These are phyloP conservation scores for Chitala chitala DNA, from an alignment of 2,113 vertebrate species.

Conservation along the genomic window DNA sequence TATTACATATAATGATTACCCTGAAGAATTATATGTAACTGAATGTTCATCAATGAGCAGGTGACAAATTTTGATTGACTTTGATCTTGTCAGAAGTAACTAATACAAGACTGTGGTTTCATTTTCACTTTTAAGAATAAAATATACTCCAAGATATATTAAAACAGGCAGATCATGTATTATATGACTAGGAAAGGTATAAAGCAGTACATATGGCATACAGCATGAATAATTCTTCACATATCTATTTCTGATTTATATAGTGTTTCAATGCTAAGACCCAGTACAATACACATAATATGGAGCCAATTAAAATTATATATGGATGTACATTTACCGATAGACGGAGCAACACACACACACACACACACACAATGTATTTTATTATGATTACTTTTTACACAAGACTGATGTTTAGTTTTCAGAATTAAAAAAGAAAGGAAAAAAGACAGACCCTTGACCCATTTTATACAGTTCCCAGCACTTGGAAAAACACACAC, in stretches of 20 bases:
- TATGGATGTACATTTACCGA: background rate
- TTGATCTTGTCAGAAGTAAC: background rate
- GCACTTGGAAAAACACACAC: constrained; percentile 65
- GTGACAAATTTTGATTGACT: background rate
- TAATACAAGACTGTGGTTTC: constrained; percentile 29
- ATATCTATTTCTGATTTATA: constrained; percentile 74
- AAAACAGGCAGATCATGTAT: constrained; percentile 47
- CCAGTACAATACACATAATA: constrained; percentile 60
- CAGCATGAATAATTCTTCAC: constrained; percentile 52
- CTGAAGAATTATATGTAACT: background rate
- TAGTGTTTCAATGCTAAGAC: constrained; percentile 65
- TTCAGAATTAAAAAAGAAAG: constrained; percentile 54
- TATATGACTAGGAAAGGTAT: constrained; percentile 52
- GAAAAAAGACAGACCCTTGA: constrained; percentile 65
- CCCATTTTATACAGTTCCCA: constrained; percentile 61
- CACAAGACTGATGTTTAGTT: constrained; percentile 67
- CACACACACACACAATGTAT: background rate
- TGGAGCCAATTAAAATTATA: constrained; percentile 63
- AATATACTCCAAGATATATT: constrained; percentile 47
- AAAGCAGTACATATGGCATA: constrained; percentile 53
- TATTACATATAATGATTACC: background rate
- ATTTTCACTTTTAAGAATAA: constrained; percentile 30
- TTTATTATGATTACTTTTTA: constrained; percentile 51
- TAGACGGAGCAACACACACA: constrained; percentile 30
- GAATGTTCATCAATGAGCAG: background rate